Evolutionary conservation across 2,797 vertebrate genomes (phyloP), one percentile per base, ranked within the genome.

Genomic region (Anableps anableps): DNA sequence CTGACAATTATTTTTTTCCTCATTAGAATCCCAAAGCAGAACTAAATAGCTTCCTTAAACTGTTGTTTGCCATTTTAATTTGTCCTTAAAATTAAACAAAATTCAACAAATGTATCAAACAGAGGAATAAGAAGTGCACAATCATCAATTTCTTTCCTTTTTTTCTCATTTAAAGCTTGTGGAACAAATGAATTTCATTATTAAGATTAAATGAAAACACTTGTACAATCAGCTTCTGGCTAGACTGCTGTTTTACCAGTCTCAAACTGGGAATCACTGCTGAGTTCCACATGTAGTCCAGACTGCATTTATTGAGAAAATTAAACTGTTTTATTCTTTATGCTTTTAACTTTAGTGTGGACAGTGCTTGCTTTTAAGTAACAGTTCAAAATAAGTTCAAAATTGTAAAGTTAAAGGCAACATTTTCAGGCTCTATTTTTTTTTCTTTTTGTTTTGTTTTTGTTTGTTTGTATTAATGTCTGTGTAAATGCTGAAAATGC

Each of bases 41-140:
- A 71, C 38, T 45, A 29, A 68, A 71, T 45, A 7, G 5, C 41
- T 26, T 74, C 86, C 48, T 75, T 47, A 80, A 87, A 83, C 72
- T 79, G 77, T 23, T 73, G 76, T 11, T 50, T 85, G 77, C 79
- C 89, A 85, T 88, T 83, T 80, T 76, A 88, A 86, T 90, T 75
- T 78, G 55, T 64, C 66, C 36, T 85, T 74, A 71, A 70, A 87
- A 83, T 72, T 26, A 79, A 82, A 81, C 21, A 5, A 75, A 68
- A 71, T 71, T 71, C 14, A 45, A 71, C 38, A 83, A 26, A 80
- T 21, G 3, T 81, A 23, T 78, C 36, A 73, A 75, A 85, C n/a
- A 79, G 36, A 72, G 71, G 16, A 84, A 36, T 50, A 31, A 45
- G 16, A 71, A 43, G 13, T 70, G 23, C 26, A 23, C 16, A 72